A percentile compares a stretch with the other conserved stretches of the same genome.
Evolutionary conservation across 2,113 vertebrate species (phyloP).

Genomic region (Pholis gunnellus): DNA sequence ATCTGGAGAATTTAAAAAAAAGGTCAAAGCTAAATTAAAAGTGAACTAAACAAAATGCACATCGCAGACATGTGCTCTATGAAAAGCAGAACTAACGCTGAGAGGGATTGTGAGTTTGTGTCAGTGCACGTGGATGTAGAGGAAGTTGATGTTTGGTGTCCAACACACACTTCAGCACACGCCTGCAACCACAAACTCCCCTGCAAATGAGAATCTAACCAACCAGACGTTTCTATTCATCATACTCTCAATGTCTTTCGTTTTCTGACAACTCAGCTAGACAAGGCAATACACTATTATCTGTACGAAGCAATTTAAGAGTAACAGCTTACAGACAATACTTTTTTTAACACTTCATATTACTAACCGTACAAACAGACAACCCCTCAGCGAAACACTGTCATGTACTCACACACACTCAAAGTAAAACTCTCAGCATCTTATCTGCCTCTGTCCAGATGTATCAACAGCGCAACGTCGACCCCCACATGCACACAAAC

Average conservation of each 20-base stretch:
- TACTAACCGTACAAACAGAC: background rate
- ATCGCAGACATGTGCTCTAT: constrained; percentile 51
- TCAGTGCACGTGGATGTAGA: constrained; percentile 73
- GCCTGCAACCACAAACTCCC: constrained; percentile 35
- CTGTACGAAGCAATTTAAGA: background rate
- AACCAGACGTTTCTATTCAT: constrained; percentile 6
- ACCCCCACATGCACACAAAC: background rate
- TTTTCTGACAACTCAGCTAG: background rate
- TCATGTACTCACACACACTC: background rate
- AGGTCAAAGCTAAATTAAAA: constrained; percentile 1
- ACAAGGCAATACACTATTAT: background rate
- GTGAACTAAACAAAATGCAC: constrained; percentile 17
- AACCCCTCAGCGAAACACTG: background rate
- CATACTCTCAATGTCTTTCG: background rate
- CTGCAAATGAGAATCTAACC: background rate
- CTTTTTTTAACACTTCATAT: background rate
- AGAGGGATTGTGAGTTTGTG: constrained; percentile 55
- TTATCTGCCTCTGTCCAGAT: constrained; percentile 10
- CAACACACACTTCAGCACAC: constrained; percentile 19
- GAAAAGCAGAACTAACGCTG: constrained; percentile 81
- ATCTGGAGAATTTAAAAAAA: background rate
- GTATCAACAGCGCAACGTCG: background rate
- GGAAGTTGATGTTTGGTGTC: constrained; percentile 76
- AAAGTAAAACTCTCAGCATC: constrained; percentile 5
- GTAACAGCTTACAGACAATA: background rate